Conservation (phyloP, 2,113 vertebrate species). For the Riparia riparia region DNA sequence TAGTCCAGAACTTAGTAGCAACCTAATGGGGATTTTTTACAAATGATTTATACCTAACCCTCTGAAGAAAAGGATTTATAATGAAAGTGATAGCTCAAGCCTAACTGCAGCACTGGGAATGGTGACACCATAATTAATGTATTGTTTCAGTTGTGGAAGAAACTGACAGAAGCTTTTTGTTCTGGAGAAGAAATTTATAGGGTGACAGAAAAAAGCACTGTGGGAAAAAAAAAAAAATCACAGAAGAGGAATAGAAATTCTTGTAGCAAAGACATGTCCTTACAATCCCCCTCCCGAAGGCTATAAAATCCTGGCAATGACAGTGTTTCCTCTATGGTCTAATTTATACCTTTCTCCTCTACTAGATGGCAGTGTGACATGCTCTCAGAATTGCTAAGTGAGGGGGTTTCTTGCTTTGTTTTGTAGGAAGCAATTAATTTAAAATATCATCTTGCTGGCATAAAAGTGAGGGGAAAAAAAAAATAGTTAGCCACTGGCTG, state of each 20-base stretch:
- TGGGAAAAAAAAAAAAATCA: background rate
- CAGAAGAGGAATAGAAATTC: background rate
- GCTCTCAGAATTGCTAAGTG: background rate
- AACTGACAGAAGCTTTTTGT: conserved; percentile 45
- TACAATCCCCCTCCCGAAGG: background rate
- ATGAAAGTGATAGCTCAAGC: conserved; percentile 39
- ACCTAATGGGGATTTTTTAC: conserved; percentile 7
- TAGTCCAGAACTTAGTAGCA: conserved; percentile 6
- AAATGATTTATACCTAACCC: background rate
- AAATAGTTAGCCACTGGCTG: background rate
- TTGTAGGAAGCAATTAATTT: background rate
- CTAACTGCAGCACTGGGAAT: conserved; percentile 41
- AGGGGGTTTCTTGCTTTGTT: background rate
- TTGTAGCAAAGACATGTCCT: conserved; percentile 22
- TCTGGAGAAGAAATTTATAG: conserved; percentile 53
- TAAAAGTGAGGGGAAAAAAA: background rate
- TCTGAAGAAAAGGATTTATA: conserved; percentile 33
- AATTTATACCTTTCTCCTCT: conserved; percentile 40
- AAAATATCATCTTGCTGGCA: background rate
- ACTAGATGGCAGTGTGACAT: conserved; percentile 71
- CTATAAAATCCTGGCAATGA: background rate
- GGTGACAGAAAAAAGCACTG: background rate
- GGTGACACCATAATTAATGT: conserved; percentile 35
- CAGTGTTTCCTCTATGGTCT: background rate
- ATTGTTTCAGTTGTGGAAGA: conserved; percentile 52